phyloP scores from a whole-genome alignment of 2,888 invertebrate species.

The Ypsolopha scabrella region DNA sequence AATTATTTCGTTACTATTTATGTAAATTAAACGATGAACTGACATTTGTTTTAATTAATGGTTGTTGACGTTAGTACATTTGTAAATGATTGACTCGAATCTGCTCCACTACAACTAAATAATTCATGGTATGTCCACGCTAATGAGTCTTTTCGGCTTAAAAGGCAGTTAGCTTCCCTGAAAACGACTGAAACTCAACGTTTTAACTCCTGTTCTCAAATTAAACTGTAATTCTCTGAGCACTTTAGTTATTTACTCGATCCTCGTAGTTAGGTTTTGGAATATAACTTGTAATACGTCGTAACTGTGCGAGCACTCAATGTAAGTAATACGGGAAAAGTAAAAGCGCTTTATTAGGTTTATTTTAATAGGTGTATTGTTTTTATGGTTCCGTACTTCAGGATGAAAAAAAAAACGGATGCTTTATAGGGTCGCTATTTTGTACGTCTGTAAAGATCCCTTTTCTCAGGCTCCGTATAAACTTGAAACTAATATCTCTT shows the following conservation, averaged over 20 bases:
- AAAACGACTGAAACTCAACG: not conserved
- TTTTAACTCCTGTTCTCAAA: not conserved
- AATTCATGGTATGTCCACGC: not conserved
- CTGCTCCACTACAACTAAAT: not conserved
- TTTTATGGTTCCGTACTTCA: too few relatives aligned
- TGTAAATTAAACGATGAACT: not conserved
- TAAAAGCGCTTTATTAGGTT: too few relatives aligned
- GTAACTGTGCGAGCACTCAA: too few relatives aligned
- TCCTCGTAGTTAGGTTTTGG: not conserved
- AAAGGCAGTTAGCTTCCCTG: too few relatives aligned
- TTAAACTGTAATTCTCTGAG: not conserved
- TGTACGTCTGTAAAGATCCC: too few relatives aligned
- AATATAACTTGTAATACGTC: too few relatives aligned
- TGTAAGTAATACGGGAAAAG: too few relatives aligned
- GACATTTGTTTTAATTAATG: not conserved
- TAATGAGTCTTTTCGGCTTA: not conserved
- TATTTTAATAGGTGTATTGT: too few relatives aligned
- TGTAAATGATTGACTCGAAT: not conserved
- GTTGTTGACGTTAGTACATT: not conserved
- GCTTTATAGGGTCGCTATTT: too few relatives aligned
- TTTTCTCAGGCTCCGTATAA: too few relatives aligned
- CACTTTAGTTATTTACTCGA: slow-evolving; percentile 10
- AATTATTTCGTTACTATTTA: not conserved
- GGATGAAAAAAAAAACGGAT: too few relatives aligned
- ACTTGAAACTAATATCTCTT: too few relatives aligned